Conservation (phyloP, 2,797 vertebrate genomes). For the Pseudomugil gertrudae region DNA sequence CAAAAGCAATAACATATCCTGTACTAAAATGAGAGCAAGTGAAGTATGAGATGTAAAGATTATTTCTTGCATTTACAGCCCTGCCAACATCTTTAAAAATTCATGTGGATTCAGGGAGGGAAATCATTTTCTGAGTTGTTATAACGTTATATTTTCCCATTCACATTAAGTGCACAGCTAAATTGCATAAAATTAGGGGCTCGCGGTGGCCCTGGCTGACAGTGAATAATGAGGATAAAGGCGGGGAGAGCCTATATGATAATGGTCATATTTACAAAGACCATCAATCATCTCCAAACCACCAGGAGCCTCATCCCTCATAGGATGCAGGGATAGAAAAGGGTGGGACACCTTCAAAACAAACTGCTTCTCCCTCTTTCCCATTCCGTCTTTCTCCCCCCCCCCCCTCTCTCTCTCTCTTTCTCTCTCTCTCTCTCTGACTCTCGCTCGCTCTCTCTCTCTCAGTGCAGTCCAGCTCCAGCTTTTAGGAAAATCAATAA, state of each 20-base stretch:
- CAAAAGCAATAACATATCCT: conserved; percentile 44
- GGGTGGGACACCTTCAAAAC: conserved; percentile 57
- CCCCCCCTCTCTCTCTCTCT: conserved; percentile 25
- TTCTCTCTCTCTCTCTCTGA: conserved; percentile 1
- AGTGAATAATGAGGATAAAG: conserved; percentile 75
- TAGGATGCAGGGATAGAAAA: conserved; percentile 50
- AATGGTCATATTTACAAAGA: conserved; percentile 77
- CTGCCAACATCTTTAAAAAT: conserved; percentile 9
- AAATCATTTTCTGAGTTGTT: conserved; percentile 9
- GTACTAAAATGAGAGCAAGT: conserved; percentile 43
- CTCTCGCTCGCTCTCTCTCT: too few species aligned
- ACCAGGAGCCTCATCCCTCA: conserved; percentile 62
- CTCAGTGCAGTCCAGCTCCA: conserved; percentile 31
- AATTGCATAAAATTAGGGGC: conserved; percentile 73
- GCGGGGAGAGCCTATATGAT: conserved; percentile 68
- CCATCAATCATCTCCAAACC: conserved; percentile 77
- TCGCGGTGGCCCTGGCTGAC: conserved; percentile 64
- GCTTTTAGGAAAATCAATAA: conserved; percentile 62
- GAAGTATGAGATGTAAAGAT: conserved; percentile 6
- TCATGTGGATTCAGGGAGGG: background rate
- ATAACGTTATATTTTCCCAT: conserved; percentile 44
- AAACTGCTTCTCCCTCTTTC: conserved; percentile 45
- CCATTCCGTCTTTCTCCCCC: conserved; percentile 27
- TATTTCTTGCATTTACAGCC: background rate
- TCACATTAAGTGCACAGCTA: conserved; percentile 62